A percentile compares a stretch with the other conserved stretches of the same genome.
Evolutionary conservation across 2,113 vertebrate genomes (phyloP).

Genomic region (Vombatus ursinus): DNA sequence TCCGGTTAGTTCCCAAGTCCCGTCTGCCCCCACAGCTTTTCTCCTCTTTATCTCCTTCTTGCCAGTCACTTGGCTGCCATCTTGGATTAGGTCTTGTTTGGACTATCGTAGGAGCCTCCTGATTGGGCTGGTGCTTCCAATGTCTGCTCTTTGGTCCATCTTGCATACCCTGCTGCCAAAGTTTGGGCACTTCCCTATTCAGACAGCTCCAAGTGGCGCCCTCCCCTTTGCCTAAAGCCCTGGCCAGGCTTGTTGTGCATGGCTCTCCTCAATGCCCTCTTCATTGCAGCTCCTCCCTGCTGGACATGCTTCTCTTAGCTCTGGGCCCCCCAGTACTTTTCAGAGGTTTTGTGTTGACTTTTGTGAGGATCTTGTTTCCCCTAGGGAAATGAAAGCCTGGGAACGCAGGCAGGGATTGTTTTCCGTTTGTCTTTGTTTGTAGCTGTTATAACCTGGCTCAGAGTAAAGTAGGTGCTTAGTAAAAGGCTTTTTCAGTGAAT

Average conservation of each 20-base stretch:
- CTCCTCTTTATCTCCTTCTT: not conserved
- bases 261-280: not conserved
- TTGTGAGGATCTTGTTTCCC: not conserved
- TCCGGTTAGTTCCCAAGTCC: not conserved
- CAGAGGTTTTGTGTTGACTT: not conserved
- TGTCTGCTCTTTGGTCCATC: not conserved
- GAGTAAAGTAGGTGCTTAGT: not conserved
- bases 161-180: not conserved
- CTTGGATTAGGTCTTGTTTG: not conserved
- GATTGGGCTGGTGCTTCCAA: not conserved
- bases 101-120: not conserved
- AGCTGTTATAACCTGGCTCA: not conserved
- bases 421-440: not conserved
- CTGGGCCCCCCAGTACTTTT: not conserved
- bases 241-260: not conserved
- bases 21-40: not conserved
- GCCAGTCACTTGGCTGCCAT: not conserved
- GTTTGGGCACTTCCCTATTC: not conserved
- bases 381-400: not conserved
- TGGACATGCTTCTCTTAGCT: not conserved
- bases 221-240: not conserved
- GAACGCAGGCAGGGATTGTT: not conserved
- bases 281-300: not conserved
- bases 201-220: not conserved
- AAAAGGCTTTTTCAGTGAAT: not conserved